phyloP scores from a whole-genome alignment of 2,113 vertebrate genomes.

The Recurvirostra avosetta region DNA sequence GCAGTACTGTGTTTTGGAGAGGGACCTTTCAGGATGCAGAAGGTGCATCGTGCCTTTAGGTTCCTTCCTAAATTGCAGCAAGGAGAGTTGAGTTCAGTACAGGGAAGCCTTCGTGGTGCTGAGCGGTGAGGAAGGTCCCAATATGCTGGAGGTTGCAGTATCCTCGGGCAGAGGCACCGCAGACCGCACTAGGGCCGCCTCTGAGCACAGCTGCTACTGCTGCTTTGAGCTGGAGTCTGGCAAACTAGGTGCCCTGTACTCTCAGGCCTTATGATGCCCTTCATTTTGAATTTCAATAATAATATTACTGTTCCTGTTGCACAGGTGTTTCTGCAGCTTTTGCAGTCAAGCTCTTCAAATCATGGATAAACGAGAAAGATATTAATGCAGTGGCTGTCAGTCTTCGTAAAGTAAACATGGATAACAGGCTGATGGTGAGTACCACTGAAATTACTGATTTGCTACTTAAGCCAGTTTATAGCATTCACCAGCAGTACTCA shows the following conservation, averaged over 20 bases:
- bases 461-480: background rate
- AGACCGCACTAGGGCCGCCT: background rate
- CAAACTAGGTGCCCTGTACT: background rate
- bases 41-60: background rate
- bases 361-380: conserved; percentile 98
- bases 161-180: background rate
- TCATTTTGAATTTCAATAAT: background rate
- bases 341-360: conserved; percentile 98
- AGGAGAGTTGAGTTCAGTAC: background rate
- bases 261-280: accelerated
- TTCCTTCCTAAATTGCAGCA: background rate
- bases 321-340: conserved; percentile 97
- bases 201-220: background rate
- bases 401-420: conserved; percentile 98
- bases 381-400: conserved; percentile 94
- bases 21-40: background rate
- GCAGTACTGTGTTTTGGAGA: background rate
- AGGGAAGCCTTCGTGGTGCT: background rate
- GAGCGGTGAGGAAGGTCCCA: background rate
- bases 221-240: background rate
- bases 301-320: background rate
- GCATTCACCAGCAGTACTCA: background rate
- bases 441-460: background rate
- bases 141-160: accelerated
- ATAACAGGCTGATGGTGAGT: conserved; percentile 95